Evolutionary conservation across 2,888 invertebrate genomes (phyloP).

Genomic region (Arge pagana): DNA sequence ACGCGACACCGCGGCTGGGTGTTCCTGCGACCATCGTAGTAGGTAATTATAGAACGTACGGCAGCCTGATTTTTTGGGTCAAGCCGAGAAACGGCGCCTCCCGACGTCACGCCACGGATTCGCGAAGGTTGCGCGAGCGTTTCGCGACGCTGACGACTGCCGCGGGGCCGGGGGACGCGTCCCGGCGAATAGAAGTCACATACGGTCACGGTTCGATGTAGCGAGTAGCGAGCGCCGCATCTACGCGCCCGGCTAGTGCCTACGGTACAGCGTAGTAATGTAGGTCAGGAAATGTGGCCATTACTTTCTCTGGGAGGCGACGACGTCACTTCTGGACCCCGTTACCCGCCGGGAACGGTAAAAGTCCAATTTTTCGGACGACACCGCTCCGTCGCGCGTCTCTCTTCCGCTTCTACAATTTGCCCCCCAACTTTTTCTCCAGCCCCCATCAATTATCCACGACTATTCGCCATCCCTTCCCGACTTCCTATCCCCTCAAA

Average conservation of each 20-base stretch:
- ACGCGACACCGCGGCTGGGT: too few relatives aligned
- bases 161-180: too few relatives aligned
- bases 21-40: too few relatives aligned
- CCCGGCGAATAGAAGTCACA: too few relatives aligned
- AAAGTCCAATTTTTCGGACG: constrained; percentile 9
- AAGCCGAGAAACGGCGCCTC: neutral
- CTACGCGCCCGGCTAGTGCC: too few relatives aligned
- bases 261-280: constrained; percentile 52
- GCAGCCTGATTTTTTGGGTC: constrained; percentile 4
- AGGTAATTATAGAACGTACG: constrained; percentile 6
- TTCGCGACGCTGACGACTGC: neutral
- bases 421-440: too few relatives aligned
- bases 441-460: too few relatives aligned
- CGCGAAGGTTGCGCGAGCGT: neutral
- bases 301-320: constrained; percentile 49
- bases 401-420: too few relatives aligned
- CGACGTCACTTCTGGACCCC: neutral
- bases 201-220: too few relatives aligned
- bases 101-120: neutral
- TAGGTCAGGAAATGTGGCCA: constrained; percentile 55
- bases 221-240: neutral
- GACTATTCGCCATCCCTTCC: too few relatives aligned
- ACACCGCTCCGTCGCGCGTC: too few relatives aligned
- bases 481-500: too few relatives aligned
- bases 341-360: neutral